Evolutionary conservation across 2,888 invertebrate species (phyloP).

Genomic region (Nowickia ferox): DNA sequence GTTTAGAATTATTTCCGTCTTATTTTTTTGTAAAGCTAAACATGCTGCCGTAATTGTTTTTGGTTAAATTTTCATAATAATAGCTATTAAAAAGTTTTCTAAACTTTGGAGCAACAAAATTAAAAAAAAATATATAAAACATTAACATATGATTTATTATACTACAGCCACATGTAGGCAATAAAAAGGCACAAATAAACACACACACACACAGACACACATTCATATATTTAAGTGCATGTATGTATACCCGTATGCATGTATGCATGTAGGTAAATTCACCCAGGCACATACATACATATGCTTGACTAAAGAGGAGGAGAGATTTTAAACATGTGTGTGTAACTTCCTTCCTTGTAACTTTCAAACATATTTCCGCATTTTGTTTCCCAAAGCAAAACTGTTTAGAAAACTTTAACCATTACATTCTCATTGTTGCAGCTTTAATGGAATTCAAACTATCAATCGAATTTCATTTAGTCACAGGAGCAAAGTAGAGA

Average conservation of each 20-base stretch:
- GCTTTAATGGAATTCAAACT: conserved; percentile 41
- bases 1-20: neutral
- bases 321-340: conserved; percentile 1
- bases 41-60: conserved; percentile 34
- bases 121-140: neutral
- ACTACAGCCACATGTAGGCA: neutral
- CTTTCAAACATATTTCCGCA: conserved; percentile 5
- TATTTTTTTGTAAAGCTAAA: neutral
- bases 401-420: conserved; percentile 52
- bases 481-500: neutral
- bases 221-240: neutral
- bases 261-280: too few relatives aligned
- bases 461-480: conserved; percentile 1
- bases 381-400: neutral
- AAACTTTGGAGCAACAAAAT: neutral
- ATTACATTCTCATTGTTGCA: conserved; percentile 54
- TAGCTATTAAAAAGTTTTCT: conserved; percentile 48
- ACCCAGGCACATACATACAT: neutral
- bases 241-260: too few relatives aligned
- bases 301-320: neutral
- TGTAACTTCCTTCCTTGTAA: conserved; percentile 6
- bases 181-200: neutral
- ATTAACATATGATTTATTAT: conserved; percentile 35
- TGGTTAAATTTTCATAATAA: conserved; percentile 43
- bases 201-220: neutral